A percentile compares a stretch with the other conserved stretches of the same genome.
phyloP scores from a whole-genome alignment of 2,888 invertebrate species.

The Synanthedon myopaeformis region DNA sequence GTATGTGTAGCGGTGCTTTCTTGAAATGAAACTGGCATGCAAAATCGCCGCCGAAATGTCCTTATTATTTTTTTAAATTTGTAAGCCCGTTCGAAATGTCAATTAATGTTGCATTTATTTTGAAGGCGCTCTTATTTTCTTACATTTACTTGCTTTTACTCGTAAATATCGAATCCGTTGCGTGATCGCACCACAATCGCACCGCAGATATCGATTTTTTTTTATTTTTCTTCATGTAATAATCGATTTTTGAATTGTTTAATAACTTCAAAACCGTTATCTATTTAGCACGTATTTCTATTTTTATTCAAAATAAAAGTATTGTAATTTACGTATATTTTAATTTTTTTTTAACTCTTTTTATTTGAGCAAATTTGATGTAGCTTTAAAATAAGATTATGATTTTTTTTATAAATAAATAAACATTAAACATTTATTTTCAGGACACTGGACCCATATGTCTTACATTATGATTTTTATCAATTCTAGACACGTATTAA shows the following conservation, averaged over 20 bases:
- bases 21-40: slow-evolving; percentile 30
- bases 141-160: neutral
- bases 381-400: too few species aligned
- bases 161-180: neutral
- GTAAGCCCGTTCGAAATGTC: slow-evolving; percentile 20
- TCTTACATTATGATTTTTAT: too few species aligned
- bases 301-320: neutral
- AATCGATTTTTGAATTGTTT: slow-evolving; percentile 1
- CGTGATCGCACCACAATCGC: too few species aligned
- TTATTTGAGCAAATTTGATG: too few species aligned
- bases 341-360: neutral
- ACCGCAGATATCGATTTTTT: too few species aligned
- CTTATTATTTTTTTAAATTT: slow-evolving; percentile 7
- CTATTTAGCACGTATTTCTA: too few species aligned
- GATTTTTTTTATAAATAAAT: neutral
- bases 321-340: neutral
- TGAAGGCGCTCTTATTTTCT: neutral
- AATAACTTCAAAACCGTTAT: neutral
- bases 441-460: too few species aligned
- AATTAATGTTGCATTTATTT: slow-evolving; percentile 4
- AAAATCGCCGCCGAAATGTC: slow-evolving; percentile 11
- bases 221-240: neutral
- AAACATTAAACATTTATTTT: too few species aligned
- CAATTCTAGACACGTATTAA: too few species aligned
- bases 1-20: slow-evolving; percentile 33